Percentiles rank a stretch among this genome's conserved stretches.
Conservation (phyloP, 2,888 invertebrate species). For the Heliconius cydno region DNA sequence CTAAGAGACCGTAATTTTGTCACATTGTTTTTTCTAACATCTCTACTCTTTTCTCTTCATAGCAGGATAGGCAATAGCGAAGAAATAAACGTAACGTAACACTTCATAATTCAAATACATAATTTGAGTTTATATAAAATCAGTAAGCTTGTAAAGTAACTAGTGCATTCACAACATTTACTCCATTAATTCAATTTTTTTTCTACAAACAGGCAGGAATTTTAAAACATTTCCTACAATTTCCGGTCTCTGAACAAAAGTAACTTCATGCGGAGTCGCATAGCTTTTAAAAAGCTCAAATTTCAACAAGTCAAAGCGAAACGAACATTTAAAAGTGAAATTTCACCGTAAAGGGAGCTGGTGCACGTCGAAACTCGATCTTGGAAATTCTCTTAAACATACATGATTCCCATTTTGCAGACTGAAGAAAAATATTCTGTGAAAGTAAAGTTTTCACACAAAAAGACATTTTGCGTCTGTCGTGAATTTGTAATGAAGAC, state of each 20-base stretch:
- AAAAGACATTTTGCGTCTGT: not conserved
- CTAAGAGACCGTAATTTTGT: no score
- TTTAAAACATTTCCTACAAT: slow-evolving; percentile 23
- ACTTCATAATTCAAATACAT: not conserved
- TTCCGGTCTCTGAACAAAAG: slow-evolving; percentile 28
- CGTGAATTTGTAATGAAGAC: slow-evolving; percentile 7
- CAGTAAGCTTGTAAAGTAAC: not conserved
- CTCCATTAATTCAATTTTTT: not conserved
- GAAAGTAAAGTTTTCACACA: slow-evolving; percentile 21
- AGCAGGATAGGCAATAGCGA: no score
- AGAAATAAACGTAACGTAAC: no score
- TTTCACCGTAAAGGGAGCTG: slow-evolving; percentile 45
- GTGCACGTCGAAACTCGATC: slow-evolving; percentile 56
- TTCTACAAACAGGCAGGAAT: slow-evolving; percentile 5
- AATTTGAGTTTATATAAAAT: not conserved
- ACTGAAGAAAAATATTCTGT: slow-evolving; percentile 73
- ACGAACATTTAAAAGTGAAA: slow-evolving; percentile 48
- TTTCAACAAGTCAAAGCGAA: slow-evolving; percentile 44
- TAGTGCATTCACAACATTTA: not conserved
- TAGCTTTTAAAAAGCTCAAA: slow-evolving; percentile 37
- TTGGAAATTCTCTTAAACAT: slow-evolving; percentile 61
- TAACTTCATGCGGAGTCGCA: slow-evolving; percentile 23
- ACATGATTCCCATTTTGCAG: slow-evolving; percentile 65
- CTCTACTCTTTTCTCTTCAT: no score
- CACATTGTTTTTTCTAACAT: no score